Conservation (phyloP, 2,888 invertebrate species). For the Argyresthia goedartella region DNA sequence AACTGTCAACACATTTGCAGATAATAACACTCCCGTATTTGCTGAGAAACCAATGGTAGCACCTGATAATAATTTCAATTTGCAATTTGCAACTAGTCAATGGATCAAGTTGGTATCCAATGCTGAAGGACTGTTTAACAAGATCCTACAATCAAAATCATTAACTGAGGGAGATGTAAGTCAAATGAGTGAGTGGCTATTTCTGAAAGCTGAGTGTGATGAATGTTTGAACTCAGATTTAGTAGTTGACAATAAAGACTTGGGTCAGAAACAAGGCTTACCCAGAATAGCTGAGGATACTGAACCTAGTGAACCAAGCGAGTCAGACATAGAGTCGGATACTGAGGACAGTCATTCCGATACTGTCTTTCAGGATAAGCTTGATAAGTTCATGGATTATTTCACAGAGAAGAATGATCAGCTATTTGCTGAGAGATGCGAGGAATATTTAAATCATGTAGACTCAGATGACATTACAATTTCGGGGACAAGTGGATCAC, state of each 20-base stretch:
- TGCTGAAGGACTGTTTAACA: constrained; percentile 87
- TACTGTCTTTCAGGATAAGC: constrained; percentile 76
- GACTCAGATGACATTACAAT: constrained; percentile 66
- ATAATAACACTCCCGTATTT: constrained; percentile 72
- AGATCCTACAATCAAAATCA: constrained; percentile 77
- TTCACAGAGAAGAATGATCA: constrained; percentile 80
- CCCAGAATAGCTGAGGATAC: constrained; percentile 65
- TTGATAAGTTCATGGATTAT: constrained; percentile 79
- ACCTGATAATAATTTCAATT: constrained; percentile 70
- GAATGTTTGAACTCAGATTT: constrained; percentile 79
- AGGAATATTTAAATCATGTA: constrained; percentile 69
- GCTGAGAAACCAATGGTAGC: constrained; percentile 43
- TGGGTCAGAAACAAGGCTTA: constrained; percentile 49
- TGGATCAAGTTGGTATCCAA: constrained; percentile 86
- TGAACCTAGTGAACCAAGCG: constrained; percentile 73
- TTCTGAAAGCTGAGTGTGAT: constrained; percentile 88
- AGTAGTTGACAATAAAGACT: constrained; percentile 52
- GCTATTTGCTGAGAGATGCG: constrained; percentile 72
- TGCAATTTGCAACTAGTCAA: constrained; percentile 87
- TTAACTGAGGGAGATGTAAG: constrained; percentile 79
- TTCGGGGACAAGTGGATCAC: constrained; percentile 63
- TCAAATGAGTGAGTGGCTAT: constrained; percentile 84
- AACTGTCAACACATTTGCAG: constrained; percentile 78
- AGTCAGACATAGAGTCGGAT: constrained; percentile 73
- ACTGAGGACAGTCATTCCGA: constrained; percentile 73